These are phyloP conservation scores for Thamnophis elegans DNA, from an alignment of 2,797 vertebrate species.

Conservation along the genomic window DNA sequence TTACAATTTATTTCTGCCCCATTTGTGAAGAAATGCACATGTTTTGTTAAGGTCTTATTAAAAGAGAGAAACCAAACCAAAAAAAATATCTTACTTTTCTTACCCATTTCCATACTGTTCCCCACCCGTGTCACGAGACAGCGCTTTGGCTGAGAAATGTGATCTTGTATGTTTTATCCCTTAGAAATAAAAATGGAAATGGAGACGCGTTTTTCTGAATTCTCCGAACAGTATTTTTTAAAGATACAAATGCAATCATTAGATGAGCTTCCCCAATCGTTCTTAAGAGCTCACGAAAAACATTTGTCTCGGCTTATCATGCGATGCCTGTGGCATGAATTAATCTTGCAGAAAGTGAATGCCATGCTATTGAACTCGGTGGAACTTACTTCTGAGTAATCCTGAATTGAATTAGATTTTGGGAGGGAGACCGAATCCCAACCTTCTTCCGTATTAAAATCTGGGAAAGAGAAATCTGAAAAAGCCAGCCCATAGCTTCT, in stretches of 20 bases:
- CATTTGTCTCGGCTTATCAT: accelerated
- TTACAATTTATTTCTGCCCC: neutral
- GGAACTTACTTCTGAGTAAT: neutral
- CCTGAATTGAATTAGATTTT: neutral
- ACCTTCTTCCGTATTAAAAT: slow-evolving; percentile 39
- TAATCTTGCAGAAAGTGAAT: slow-evolving; percentile 40
- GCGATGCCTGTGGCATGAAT: slow-evolving; percentile 13
- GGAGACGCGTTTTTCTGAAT: slow-evolving; percentile 8
- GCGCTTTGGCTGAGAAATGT: slow-evolving; percentile 25
- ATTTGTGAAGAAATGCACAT: neutral
- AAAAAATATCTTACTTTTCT: neutral
- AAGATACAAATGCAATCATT: neutral
- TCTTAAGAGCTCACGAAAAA: neutral
- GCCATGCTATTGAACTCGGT: neutral
- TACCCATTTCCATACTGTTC: neutral
- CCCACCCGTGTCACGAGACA: neutral
- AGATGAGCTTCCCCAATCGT: neutral
- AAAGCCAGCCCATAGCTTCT: neutral
- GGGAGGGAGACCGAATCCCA: neutral
- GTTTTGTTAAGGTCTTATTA: neutral
- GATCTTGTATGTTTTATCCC: neutral
- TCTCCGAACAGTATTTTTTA: neutral
- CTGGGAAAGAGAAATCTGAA: neutral
- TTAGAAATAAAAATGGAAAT: slow-evolving; percentile 22
- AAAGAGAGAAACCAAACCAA: neutral